A percentile compares a stretch with the other conserved stretches of the same genome.
Conservation (phyloP, 2,797 vertebrate species). For the Lateolabrax maculatus region DNA sequence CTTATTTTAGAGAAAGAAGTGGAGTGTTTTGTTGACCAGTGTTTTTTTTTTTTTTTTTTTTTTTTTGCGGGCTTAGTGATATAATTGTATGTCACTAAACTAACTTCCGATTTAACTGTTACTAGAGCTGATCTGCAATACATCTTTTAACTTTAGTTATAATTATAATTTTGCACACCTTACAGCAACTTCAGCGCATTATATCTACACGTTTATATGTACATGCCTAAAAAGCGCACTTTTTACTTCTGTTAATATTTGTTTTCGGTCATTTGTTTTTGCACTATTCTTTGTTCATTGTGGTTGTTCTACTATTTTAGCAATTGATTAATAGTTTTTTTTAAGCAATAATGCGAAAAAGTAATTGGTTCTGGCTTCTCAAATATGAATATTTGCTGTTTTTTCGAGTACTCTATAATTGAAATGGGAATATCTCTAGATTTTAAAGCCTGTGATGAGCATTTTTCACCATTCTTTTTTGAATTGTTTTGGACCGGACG, state of each 20-base stretch:
- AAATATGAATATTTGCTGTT: not conserved
- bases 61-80: not conserved
- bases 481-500: not conserved
- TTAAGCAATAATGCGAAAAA: not conserved
- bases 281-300: too few relatives aligned
- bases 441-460: not conserved
- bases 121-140: not conserved
- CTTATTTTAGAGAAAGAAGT: conserved; percentile 10
- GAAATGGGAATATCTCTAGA: not conserved
- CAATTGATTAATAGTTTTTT: not conserved
- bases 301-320: too few relatives aligned
- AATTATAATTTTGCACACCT: too few relatives aligned
- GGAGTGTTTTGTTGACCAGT: not conserved
- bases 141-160: too few relatives aligned
- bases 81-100: not conserved
- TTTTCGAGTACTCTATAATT: not conserved
- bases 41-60: too few relatives aligned
- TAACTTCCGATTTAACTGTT: not conserved
- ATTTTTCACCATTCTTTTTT: not conserved
- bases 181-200: too few relatives aligned
- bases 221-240: too few relatives aligned
- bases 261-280: too few relatives aligned
- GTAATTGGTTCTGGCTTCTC: not conserved
- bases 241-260: too few relatives aligned
- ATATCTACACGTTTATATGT: too few relatives aligned